Conservation (phyloP, 2,888 invertebrate species). For the Oscheius myriophilus region DNA sequence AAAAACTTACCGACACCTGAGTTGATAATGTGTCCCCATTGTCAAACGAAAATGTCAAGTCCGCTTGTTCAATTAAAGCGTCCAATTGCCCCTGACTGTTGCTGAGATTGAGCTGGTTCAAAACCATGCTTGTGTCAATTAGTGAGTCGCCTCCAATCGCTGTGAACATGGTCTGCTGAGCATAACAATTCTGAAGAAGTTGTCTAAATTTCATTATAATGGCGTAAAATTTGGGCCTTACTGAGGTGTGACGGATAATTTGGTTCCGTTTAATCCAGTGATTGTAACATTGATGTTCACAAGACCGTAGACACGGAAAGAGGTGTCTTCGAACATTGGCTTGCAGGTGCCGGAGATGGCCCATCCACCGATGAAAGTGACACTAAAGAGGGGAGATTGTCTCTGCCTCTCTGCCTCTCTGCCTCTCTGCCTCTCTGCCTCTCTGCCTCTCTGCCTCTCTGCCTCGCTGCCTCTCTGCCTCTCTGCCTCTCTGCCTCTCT, state of each 20-base stretch:
- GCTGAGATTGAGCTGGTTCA: conserved; percentile 28
- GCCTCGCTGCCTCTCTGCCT: not conserved
- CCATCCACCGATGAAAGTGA: conserved; percentile 47
- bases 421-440: not conserved
- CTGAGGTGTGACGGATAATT: conserved; percentile 33
- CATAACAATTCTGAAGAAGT: conserved; percentile 12
- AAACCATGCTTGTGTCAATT: conserved; percentile 3
- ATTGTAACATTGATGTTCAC: conserved; percentile 32
- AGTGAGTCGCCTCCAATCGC: conserved; percentile 19
- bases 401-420: not conserved
- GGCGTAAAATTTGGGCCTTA: not conserved
- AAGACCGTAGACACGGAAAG: conserved; percentile 32
- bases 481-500: not conserved
- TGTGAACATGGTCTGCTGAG: conserved; percentile 14
- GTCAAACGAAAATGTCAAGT: too few species aligned
- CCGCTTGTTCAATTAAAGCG: not conserved
- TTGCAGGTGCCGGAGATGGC: conserved; percentile 45
- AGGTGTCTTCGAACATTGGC: conserved; percentile 43
- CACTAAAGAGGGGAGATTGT: conserved; percentile 13
- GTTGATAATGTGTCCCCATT: too few species aligned
- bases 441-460: not conserved
- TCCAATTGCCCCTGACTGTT: conserved; percentile 24
- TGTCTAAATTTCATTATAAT: not conserved
- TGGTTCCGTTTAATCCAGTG: conserved; percentile 11
- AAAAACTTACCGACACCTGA: too few species aligned